Percentiles rank a stretch among this genome's conserved stretches.
Evolutionary conservation across 2,113 vertebrate genomes (phyloP).

Genomic region (Okapia johnstoni): DNA sequence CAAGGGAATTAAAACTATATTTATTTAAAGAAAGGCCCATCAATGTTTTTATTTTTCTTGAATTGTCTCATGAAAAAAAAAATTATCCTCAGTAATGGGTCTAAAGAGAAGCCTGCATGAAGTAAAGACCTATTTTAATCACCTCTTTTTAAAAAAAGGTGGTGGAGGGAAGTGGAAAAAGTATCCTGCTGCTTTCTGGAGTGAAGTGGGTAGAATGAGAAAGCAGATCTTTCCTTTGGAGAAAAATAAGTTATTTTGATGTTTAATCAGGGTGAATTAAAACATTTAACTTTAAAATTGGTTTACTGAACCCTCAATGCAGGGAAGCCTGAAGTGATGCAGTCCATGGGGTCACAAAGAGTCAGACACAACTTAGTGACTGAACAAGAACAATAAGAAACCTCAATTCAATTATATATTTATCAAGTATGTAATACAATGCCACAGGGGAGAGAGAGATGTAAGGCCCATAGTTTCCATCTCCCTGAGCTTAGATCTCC

Average conservation of each 20-base stretch:
- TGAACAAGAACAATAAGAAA: background rate
- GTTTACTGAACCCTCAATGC: background rate
- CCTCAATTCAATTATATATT: background rate
- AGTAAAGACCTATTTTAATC: background rate
- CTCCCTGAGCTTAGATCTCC: background rate
- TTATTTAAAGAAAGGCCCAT: background rate
- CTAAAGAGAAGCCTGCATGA: background rate
- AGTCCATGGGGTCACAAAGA: background rate
- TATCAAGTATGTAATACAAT: background rate
- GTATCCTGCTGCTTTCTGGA: background rate
- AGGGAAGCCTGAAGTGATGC: background rate
- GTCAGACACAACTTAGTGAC: background rate
- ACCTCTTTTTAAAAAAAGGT: background rate
- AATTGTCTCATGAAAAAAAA: background rate
- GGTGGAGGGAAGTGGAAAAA: background rate
- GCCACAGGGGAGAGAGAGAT: background rate
- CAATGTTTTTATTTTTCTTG: background rate
- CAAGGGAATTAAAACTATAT: background rate
- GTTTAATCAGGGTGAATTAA: background rate
- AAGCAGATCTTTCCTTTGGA: background rate
- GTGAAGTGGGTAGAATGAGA: background rate
- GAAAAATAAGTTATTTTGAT: background rate
- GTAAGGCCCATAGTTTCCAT: background rate
- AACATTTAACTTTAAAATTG: background rate
- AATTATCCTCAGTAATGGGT: background rate